phyloP scores from a whole-genome alignment of 2,888 invertebrate species.

The Latrodectus elegans region DNA sequence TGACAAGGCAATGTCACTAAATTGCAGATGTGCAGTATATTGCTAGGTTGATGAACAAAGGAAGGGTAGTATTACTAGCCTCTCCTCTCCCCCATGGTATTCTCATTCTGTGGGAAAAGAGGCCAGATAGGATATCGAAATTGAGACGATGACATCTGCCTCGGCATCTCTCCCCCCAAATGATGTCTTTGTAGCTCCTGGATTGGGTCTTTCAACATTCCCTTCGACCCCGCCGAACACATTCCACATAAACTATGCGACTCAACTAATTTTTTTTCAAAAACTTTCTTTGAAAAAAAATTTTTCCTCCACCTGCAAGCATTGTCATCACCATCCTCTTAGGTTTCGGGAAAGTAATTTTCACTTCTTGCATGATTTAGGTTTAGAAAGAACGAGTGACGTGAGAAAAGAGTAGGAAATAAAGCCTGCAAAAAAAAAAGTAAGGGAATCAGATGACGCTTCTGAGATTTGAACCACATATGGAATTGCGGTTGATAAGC shows the following conservation, averaged over 20 bases:
- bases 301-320: neutral
- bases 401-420: neutral
- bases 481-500: neutral
- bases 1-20: no score
- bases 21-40: no score
- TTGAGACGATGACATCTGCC: constrained; percentile 60
- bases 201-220: constrained; percentile 47
- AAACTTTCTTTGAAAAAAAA: neutral
- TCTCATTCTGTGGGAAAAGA: constrained; percentile 48
- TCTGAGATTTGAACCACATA: neutral
- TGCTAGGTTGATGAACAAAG: no score
- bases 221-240: constrained; percentile 30
- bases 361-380: neutral
- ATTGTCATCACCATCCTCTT: constrained; percentile 1
- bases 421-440: neutral
- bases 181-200: constrained; percentile 65
- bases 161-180: constrained; percentile 24
- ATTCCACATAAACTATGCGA: constrained; percentile 49
- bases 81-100: neutral
- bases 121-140: constrained; percentile 19
- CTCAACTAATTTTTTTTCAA: neutral
- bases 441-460: neutral
- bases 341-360: neutral
- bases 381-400: neutral
- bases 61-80: neutral